phyloP scores from a whole-genome alignment of 2,113 vertebrate genomes.

The Phyllostomus hastatus region DNA sequence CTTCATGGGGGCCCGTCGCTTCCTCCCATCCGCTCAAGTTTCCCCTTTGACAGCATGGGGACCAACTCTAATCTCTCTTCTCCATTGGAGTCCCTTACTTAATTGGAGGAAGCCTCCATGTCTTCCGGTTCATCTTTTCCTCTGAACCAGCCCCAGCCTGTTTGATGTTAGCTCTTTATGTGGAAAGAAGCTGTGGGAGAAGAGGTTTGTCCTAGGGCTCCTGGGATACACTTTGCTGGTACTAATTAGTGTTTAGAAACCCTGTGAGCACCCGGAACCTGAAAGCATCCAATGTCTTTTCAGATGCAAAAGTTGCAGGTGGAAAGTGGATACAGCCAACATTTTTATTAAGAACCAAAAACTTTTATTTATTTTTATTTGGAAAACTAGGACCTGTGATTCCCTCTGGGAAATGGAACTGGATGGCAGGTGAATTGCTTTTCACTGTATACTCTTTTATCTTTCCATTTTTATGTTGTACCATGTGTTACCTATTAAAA shows the following conservation, averaged over 20 bases:
- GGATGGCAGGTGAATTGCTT: not conserved
- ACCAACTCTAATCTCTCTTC: not conserved
- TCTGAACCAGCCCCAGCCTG: not conserved
- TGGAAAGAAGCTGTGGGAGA: not conserved
- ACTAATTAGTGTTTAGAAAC: not conserved
- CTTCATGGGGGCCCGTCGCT: fast-evolving
- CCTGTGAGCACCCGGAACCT: not conserved
- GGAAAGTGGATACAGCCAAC: not conserved
- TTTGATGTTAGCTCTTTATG: not conserved
- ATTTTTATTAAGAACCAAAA: not conserved
- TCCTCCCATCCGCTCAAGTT: not conserved
- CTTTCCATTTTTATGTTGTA: not conserved
- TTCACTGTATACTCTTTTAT: not conserved
- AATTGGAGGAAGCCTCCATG: not conserved
- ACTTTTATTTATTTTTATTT: not conserved
- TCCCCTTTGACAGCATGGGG: not conserved
- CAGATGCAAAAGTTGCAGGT: not conserved
- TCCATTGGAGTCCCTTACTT: not conserved
- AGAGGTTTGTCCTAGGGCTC: not conserved
- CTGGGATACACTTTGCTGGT: not conserved
- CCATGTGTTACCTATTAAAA: not conserved
- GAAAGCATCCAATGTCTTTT: not conserved
- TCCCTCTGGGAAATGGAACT: not conserved
- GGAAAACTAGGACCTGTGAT: not conserved
- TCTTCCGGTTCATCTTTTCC: not conserved